A percentile compares a stretch with the other conserved stretches of the same genome.
Evolutionary conservation across 2,888 invertebrate species (phyloP).

Genomic region (Caenorhabditis plicata): DNA sequence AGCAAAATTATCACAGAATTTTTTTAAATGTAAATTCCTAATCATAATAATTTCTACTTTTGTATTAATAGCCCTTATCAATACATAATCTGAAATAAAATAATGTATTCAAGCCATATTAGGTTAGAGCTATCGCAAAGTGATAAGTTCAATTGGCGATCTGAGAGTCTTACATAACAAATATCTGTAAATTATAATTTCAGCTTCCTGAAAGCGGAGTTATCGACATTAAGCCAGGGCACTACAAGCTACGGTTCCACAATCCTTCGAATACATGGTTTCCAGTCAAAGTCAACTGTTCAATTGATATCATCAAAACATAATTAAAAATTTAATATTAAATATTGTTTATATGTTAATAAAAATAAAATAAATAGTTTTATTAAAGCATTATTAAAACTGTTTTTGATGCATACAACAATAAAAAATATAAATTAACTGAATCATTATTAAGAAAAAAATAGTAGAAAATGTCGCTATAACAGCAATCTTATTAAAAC

Average conservation of each 20-base stretch:
- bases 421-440: conserved; percentile 2
- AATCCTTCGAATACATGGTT: conserved; percentile 53
- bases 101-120: too few species aligned
- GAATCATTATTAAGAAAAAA: too few species aligned
- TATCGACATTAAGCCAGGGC: conserved; percentile 28
- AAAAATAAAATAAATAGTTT: too few species aligned
- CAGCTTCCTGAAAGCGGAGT: conserved; percentile 53
- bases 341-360: too few species aligned
- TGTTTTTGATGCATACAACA: conserved; percentile 6
- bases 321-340: too few species aligned
- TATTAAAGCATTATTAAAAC: too few species aligned
- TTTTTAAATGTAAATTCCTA: too few species aligned
- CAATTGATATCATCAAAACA: conserved; percentile 11
- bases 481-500: too few species aligned
- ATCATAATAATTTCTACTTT: background rate
- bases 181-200: conserved; percentile 4
- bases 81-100: background rate
- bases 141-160: too few species aligned
- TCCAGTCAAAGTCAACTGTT: conserved; percentile 44
- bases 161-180: too few species aligned
- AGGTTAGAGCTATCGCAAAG: too few species aligned
- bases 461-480: too few species aligned
- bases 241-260: conserved; percentile 53
- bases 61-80: background rate
- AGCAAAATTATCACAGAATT: background rate